A percentile compares a stretch with the other conserved stretches of the same genome.
These are phyloP conservation scores for Sorex fumeus DNA, from an alignment of 2,113 vertebrate species.

Conservation along the genomic window DNA sequence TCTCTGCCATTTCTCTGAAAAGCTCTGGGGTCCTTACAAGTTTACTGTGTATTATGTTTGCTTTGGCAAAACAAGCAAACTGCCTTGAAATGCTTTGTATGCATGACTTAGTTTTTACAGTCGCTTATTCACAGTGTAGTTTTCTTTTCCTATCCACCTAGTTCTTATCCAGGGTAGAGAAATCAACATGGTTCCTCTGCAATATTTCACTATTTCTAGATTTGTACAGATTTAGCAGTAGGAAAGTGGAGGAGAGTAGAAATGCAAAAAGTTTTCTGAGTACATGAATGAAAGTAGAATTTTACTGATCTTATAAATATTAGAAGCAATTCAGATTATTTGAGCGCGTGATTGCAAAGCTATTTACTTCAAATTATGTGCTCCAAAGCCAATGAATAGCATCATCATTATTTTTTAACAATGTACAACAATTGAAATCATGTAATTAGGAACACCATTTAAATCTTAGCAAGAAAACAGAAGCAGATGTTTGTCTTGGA, in stretches of 20 bases:
- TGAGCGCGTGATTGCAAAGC: neutral
- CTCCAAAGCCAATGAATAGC: constrained; percentile 44
- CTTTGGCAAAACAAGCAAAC: constrained; percentile 67
- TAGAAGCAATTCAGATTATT: constrained; percentile 20
- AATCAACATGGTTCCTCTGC: constrained; percentile 5
- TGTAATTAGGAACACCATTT: constrained; percentile 67
- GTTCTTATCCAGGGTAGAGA: neutral
- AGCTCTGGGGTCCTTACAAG: neutral
- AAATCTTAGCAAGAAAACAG: constrained; percentile 65
- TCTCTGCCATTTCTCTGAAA: neutral
- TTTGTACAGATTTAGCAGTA: constrained; percentile 26
- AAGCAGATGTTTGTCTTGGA: constrained; percentile 70
- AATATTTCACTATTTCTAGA: constrained; percentile 54
- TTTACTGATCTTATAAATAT: neutral
- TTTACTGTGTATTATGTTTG: constrained; percentile 55
- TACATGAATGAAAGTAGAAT: neutral
- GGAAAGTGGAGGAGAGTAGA: neutral
- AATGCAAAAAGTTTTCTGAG: constrained; percentile 11
- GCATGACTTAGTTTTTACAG: constrained; percentile 58
- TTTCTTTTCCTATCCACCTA: constrained; percentile 54
- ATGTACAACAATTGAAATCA: constrained; percentile 55
- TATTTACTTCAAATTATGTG: constrained; percentile 53
- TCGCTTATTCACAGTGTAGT: neutral
- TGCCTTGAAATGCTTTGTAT: neutral
- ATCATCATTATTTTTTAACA: constrained; percentile 49